Evolutionary conservation across 1,140 invertebrate genomes (phyloP), one percentile per base, ranked within the genome.

Genomic region (Neotoxoptera formosana): DNA sequence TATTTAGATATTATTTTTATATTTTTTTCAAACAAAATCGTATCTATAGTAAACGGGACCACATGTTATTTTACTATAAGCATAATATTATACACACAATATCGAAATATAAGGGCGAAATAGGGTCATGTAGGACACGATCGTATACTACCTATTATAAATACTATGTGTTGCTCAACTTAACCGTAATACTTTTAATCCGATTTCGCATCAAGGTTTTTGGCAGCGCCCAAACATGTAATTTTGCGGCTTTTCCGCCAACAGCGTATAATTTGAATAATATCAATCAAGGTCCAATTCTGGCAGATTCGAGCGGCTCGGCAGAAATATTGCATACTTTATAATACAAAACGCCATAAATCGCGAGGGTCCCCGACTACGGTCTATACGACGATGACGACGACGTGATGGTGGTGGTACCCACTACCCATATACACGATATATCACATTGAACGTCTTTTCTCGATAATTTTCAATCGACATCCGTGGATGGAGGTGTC

Each of bases 211-310:
- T 89, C 88, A 89, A 89, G 88, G 51, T 89, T 56, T 53, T 53
- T 48, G 20, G n/a, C 87, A n/a, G 87, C n/a, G n/a, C 87, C 8
- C 84, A 34, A 34, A 53, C 48, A 51, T 53, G 88, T 36, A 89
- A 89, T 89, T 53, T 56, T 56, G 88, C 51, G 88, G 88, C 88
- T 89, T 89, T 89, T 89, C 88, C 88, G 88, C 88, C 48, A 53
- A 89, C 87, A 53, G 47, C 47, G 86, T 86, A 86, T 86, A 45
- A 86, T 86, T 86, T 86, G 41, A 47, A 87, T 87, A 87, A 17
- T 87, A 48, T 34, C 86, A 47, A 87, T 21, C 47, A 87, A 87
- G 86, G 86, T 48, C 86, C 86, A 30, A n/a, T 47, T 47, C 83
- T 36, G 83, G 34, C 81, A 83, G 81, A 86, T 30, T 47, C 84